phyloP scores from a whole-genome alignment of 1,140 invertebrate genomes.

The Neodiprion fabricii region DNA sequence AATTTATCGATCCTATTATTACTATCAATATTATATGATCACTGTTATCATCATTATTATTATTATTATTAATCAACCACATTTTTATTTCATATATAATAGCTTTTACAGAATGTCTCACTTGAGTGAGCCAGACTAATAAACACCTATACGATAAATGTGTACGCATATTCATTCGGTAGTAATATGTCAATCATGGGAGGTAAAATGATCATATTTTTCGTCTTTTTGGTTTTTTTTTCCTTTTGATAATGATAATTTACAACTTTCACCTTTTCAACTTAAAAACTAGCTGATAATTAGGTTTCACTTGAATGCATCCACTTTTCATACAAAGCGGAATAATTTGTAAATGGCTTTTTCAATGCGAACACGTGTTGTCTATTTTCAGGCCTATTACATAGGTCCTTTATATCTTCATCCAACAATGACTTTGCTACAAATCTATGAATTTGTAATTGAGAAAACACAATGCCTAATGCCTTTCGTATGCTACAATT shows the following conservation, averaged over 20 bases:
- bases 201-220: not conserved
- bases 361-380: too few species aligned
- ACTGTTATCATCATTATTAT: not conserved
- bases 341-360: too few species aligned
- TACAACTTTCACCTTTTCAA: conserved; percentile 42
- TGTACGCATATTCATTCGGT: conserved; percentile 43
- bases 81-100: conserved; percentile 43
- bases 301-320: conserved; percentile 24
- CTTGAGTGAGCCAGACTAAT: conserved; percentile 39
- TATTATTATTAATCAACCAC: conserved; percentile 42
- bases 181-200: conserved; percentile 40
- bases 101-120: conserved; percentile 46
- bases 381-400: not conserved
- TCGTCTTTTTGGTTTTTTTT: not conserved
- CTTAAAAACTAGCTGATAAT: conserved; percentile 43
- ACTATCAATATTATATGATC: too few species aligned
- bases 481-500: not conserved
- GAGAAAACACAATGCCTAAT: conserved; percentile 4
- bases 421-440: conserved; percentile 29
- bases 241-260: conserved; percentile 42
- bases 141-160: conserved; percentile 48
- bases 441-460: conserved; percentile 44
- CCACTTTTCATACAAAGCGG: too few species aligned
- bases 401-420: not conserved
- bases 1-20: too few species aligned